These are phyloP conservation scores for Zootermopsis nevadensis DNA, from an alignment of 2,888 invertebrate species.

Conservation along the genomic window DNA sequence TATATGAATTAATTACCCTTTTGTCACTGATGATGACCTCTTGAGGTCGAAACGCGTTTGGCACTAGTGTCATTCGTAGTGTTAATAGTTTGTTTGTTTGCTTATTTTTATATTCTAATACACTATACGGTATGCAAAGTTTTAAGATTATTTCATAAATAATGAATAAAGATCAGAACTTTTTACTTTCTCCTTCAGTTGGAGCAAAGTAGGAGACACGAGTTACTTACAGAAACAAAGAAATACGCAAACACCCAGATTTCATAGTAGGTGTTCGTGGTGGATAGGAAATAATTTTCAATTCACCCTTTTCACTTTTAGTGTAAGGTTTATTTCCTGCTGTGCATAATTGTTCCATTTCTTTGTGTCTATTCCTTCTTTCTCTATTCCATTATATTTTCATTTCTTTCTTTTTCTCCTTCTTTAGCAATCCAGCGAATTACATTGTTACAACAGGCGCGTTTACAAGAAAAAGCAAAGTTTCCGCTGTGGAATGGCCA, in stretches of 20 bases:
- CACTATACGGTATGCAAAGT: too few species aligned
- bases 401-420: constrained; percentile 15
- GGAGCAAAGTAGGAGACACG: background rate
- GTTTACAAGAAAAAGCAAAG: constrained; percentile 16
- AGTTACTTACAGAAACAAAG: background rate
- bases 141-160: too few species aligned
- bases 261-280: background rate
- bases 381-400: background rate
- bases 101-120: too few species aligned
- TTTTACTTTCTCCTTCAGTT: background rate
- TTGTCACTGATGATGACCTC: too few species aligned
- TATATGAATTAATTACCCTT: too few species aligned
- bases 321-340: background rate
- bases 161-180: background rate
- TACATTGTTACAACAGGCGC: constrained; percentile 33
- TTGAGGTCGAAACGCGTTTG: too few species aligned
- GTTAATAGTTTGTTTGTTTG: too few species aligned
- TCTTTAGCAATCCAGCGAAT: constrained; percentile 17
- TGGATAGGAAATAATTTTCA: constrained; percentile 32
- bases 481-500: constrained; percentile 22
- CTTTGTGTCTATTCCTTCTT: background rate
- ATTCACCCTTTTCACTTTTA: constrained; percentile 1
- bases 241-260: background rate
- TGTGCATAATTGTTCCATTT: constrained; percentile 36
- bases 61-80: too few species aligned